Percentiles rank a stretch among this genome's conserved stretches.
These are phyloP conservation scores for Phasianus colchicus DNA, from an alignment of 2,113 vertebrate genomes.

Conservation along the genomic window DNA sequence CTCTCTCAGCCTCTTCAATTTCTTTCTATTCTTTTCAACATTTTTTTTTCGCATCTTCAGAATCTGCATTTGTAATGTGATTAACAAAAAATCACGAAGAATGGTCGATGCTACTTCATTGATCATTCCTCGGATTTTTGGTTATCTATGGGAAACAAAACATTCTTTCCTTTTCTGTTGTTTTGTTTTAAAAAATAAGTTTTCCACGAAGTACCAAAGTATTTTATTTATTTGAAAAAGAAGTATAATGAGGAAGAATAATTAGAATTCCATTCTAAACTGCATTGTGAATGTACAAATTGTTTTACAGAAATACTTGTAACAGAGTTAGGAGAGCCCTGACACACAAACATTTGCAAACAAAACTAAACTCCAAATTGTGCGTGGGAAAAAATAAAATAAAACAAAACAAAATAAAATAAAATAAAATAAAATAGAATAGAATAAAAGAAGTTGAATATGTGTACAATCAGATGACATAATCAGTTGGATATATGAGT, in stretches of 20 bases:
- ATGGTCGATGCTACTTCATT: not conserved
- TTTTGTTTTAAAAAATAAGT: not conserved
- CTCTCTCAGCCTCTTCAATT: not conserved
- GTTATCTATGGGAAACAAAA: not conserved
- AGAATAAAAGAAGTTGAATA: not conserved
- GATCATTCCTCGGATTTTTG: not conserved
- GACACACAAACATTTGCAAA: not conserved
- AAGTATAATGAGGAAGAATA: not conserved
- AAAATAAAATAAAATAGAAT: no score
- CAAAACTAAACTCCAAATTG: not conserved
- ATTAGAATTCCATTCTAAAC: not conserved
- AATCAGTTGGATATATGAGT: not conserved
- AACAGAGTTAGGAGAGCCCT: not conserved
- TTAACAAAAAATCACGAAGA: not conserved
- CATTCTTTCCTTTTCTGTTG: not conserved
- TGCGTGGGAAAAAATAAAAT: not conserved
- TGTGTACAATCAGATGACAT: not conserved
- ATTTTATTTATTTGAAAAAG: not conserved
- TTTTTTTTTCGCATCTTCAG: not conserved
- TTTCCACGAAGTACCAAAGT: not conserved
- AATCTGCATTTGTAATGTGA: not conserved
- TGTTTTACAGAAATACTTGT: not conserved
- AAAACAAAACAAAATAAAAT: no score
- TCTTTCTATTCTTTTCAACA: not conserved
- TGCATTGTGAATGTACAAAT: not conserved